Conservation (phyloP, 2,797 vertebrate genomes). For the Columba guinea region DNA sequence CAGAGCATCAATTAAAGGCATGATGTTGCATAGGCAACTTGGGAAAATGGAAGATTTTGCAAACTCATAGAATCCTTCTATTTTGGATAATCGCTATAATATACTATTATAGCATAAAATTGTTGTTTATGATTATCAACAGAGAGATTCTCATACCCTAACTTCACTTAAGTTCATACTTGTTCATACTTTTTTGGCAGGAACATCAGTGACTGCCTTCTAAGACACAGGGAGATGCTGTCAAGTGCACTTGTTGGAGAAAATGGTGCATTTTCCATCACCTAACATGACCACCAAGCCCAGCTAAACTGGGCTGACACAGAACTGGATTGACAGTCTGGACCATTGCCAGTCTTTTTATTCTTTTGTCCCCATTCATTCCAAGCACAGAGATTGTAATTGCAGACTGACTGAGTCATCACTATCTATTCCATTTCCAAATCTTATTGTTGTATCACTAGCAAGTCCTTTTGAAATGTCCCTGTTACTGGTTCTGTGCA, state of each 20-base stretch:
- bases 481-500: not conserved
- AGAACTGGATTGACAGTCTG: not conserved
- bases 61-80: not conserved
- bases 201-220: not conserved
- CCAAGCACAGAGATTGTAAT: not conserved
- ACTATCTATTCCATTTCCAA: not conserved
- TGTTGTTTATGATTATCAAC: not conserved
- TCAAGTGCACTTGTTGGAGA: not conserved
- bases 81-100: not conserved
- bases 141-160: not conserved
- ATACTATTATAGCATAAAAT: not conserved
- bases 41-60: not conserved
- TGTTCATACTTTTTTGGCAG: not conserved
- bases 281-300: not conserved
- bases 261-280: not conserved
- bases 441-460: not conserved
- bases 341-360: not conserved
- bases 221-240: not conserved
- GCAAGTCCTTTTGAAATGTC: not conserved
- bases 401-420: slow-evolving; percentile 31
- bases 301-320: not conserved
- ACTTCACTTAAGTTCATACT: not conserved
- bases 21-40: not conserved
- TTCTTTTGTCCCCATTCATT: slow-evolving; percentile 29
- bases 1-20: not conserved